These are phyloP conservation scores for Tragelaphus eurycerus DNA, from an alignment of 2,797 vertebrate genomes.

Conservation along the genomic window DNA sequence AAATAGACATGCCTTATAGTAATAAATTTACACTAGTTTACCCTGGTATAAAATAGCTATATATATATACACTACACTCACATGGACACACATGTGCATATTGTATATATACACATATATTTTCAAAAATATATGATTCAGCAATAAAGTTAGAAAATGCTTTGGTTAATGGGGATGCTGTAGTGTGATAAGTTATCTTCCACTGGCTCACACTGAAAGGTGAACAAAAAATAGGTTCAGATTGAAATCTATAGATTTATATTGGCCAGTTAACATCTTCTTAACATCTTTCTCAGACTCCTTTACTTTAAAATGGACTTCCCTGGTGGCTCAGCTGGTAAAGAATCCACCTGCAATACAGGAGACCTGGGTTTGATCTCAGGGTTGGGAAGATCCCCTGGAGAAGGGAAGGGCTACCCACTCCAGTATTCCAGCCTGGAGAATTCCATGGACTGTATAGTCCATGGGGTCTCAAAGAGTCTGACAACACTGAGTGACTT, in stretches of 20 bases:
- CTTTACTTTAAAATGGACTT: neutral
- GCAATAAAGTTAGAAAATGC: neutral
- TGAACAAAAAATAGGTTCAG: neutral
- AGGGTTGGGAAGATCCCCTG: neutral
- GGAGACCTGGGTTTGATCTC: neutral
- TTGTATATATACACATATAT: neutral
- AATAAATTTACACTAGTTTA: too few species aligned
- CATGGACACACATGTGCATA: neutral
- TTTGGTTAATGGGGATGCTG: neutral
- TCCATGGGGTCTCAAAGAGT: neutral
- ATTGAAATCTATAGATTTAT: neutral
- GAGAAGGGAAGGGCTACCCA: neutral
- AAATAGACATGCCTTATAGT: neutral
- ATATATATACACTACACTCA: neutral
- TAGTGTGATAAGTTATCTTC: neutral
- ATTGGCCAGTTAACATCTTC: neutral
- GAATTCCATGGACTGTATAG: neutral
- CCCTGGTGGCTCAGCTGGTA: neutral
- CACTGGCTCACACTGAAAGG: neutral
- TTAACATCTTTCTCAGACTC: neutral
- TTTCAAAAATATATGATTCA: conserved; percentile 17
- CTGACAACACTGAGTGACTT: neutral
- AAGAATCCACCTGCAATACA: neutral
- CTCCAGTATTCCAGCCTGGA: neutral
- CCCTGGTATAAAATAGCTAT: neutral